A percentile compares a stretch with the other conserved stretches of the same genome.
Conservation (phyloP, 2,888 invertebrate genomes). For the Agapostemon virescens region DNA sequence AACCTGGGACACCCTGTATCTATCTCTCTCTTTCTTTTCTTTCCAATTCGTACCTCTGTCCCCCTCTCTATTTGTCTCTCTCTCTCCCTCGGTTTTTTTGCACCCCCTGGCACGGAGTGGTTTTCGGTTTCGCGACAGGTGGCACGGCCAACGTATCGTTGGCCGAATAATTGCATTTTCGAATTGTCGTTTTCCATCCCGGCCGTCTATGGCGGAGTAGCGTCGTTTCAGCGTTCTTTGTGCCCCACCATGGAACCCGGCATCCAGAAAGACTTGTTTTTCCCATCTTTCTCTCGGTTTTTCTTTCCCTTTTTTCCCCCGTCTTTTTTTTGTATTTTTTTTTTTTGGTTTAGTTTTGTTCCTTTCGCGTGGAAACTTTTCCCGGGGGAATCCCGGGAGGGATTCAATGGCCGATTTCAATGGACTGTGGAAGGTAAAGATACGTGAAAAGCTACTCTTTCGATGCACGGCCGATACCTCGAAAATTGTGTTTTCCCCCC, state of each 20-base stretch:
- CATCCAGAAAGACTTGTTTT: constrained; percentile 38
- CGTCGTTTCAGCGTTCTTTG: constrained; percentile 56
- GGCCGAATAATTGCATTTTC: constrained; percentile 73
- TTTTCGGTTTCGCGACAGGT: constrained; percentile 64
- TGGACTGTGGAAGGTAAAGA: constrained; percentile 56
- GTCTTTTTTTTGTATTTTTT: too few species aligned
- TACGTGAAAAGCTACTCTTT: constrained; percentile 53
- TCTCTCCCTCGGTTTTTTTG: neutral
- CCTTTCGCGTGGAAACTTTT: constrained; percentile 28
- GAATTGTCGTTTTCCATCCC: constrained; percentile 60
- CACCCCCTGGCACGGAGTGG: constrained; percentile 27
- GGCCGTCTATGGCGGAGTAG: constrained; percentile 19
- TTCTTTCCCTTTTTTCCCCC: too few species aligned
- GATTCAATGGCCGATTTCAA: constrained; percentile 57
- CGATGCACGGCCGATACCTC: constrained; percentile 39
- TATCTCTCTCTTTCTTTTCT: neutral
- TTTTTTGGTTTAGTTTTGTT: constrained; percentile 11
- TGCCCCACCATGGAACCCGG: constrained; percentile 39
- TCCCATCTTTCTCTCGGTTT: neutral
- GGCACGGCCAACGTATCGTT: constrained; percentile 63
- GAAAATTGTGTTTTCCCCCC: constrained; percentile 39
- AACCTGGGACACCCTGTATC: too few species aligned
- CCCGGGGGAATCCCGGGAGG: constrained; percentile 23
- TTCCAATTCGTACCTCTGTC: too few species aligned
- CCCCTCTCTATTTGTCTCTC: constrained; percentile 15